These are phyloP conservation scores for Sinohyriopsis cumingii DNA, from an alignment of 2,888 invertebrate genomes.

Conservation along the genomic window DNA sequence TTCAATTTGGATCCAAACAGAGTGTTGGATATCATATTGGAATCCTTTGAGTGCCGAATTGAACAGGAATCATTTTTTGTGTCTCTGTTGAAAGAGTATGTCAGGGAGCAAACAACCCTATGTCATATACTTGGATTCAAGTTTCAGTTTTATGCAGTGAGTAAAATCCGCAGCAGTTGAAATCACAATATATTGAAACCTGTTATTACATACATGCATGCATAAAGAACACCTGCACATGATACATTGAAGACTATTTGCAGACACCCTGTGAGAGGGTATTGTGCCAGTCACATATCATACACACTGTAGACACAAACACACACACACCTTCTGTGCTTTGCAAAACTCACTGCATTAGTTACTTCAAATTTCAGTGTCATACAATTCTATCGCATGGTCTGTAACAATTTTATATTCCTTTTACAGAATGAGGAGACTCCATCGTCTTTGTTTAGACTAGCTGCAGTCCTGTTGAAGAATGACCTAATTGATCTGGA, in stretches of 20 bases:
- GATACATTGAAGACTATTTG: too few relatives aligned
- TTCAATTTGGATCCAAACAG: constrained; percentile 99
- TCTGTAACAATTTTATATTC: not conserved
- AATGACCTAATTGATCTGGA: constrained; percentile 88
- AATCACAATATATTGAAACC: too few relatives aligned
- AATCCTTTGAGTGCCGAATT: constrained; percentile 87
- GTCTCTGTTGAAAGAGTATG: constrained; percentile 88
- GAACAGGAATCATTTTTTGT: constrained; percentile 83
- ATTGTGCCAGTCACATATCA: too few relatives aligned
- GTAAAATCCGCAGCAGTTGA: not conserved
- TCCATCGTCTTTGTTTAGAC: constrained; percentile 88
- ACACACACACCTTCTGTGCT: too few relatives aligned
- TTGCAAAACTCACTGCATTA: too few relatives aligned
- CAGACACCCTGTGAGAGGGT: too few relatives aligned
- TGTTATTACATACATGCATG: too few relatives aligned
- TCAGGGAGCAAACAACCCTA: constrained; percentile 89
- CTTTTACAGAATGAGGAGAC: constrained; percentile 73
- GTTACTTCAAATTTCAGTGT: too few relatives aligned
- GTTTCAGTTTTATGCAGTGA: constrained; percentile 77
- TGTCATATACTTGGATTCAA: constrained; percentile 97
- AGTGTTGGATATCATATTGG: constrained; percentile 95
- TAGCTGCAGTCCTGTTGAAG: constrained; percentile 92
- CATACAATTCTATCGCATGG: too few relatives aligned
- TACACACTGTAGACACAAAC: too few relatives aligned
- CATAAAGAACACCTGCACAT: too few relatives aligned